phyloP scores from a whole-genome alignment of 2,113 vertebrate species.

The Pongo abelii region DNA sequence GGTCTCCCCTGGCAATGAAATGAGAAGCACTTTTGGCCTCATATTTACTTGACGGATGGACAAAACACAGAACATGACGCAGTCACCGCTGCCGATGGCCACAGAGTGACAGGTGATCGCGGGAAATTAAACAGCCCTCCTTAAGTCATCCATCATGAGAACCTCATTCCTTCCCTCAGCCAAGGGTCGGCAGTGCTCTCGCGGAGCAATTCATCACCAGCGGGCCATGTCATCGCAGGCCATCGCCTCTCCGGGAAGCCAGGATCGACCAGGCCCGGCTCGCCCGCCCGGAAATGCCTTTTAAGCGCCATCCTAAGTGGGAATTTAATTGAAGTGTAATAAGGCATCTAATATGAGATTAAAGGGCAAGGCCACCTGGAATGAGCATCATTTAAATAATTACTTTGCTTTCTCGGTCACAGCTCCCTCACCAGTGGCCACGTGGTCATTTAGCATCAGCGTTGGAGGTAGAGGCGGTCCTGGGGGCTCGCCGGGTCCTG shows the following conservation, averaged over 20 bases:
- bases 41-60: slow-evolving; percentile 20
- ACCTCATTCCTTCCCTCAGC: slow-evolving; percentile 21
- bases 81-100: rapidly evolving
- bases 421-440: too few relatives aligned
- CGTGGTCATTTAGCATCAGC: rapidly evolving
- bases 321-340: slow-evolving; percentile 51
- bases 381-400: background rate
- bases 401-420: background rate
- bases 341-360: slow-evolving; percentile 25
- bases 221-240: rapidly evolving
- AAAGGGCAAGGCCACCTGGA: slow-evolving; percentile 55
- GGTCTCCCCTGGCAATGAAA: background rate
- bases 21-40: background rate
- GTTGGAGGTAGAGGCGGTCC: background rate
- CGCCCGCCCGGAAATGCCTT: slow-evolving; percentile 2
- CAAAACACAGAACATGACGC: background rate
- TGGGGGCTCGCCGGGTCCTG: background rate
- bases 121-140: slow-evolving; percentile 65
- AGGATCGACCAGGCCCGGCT: background rate
- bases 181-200: slow-evolving; percentile 59
- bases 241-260: background rate
- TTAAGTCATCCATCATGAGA: slow-evolving; percentile 67
- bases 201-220: slow-evolving; percentile 66
- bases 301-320: background rate
- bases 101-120: background rate